Base-by-base conservation (phyloP, 2,797 vertebrate genomes). In the Ataeniobius toweri region DNA sequence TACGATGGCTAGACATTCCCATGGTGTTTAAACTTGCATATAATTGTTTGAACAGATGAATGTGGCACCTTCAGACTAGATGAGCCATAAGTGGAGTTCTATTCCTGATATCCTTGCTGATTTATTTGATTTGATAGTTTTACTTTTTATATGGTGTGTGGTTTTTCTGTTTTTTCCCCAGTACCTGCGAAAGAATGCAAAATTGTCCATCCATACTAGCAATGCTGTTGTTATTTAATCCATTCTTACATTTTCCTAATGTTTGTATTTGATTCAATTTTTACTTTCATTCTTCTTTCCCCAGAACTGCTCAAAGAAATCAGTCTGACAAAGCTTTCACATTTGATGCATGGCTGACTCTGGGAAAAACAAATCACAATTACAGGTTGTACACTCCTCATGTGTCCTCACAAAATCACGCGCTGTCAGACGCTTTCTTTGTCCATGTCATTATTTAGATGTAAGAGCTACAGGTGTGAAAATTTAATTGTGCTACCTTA, bases 401-500 rank as follows among this genome's bases (percentile, higher is more conserved):
- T 67, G 53, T 46, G 63, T 72, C 59, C 73, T 58, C 74, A 61
- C 46, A 41, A 6, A 48, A 36, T 75, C 61, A 12, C 41, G 84
- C 73, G 20, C 22, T 71, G 41, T 86, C 31, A 31, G 0, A 61
- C 71, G 26, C 36, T 81, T 80, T 56, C 55, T 76, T 44, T 63
- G 67, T 65, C 31, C 31, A 26, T 41, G 50, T 39, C 26, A 51
- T 55, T 73, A 50, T 12, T 63, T 77, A 56, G 63, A 65, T 65
- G 24, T 74, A 14, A 44, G 58, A 74, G 5, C 14, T 31, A 4
- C 0, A 76, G 50, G 59, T 82, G 69, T 80, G 59, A 53, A 26
- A 80, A 65, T 24, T 22, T 46, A 68, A 24, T 76, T 80, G 77
- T 53, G 48, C 73, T 65, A 36, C 31, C 39, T 76, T 36, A 67